These are phyloP conservation scores for Alfaro cultratus DNA, from an alignment of 2,797 vertebrate genomes.

Conservation along the genomic window DNA sequence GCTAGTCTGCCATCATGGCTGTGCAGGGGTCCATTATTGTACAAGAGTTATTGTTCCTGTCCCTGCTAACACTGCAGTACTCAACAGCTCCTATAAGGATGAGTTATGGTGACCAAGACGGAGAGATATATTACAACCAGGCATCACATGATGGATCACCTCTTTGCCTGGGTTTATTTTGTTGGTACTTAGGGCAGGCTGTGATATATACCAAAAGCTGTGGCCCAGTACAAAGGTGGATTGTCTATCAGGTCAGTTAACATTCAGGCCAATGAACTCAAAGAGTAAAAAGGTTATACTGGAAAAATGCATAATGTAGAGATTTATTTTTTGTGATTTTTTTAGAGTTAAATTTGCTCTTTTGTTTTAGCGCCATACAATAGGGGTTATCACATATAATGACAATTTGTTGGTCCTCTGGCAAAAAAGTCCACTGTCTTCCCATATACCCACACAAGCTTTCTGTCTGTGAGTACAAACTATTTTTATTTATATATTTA, in stretches of 20 bases:
- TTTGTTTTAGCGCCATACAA: not conserved
- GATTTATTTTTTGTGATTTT: conserved; percentile 8
- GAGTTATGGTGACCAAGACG: conserved; percentile 74
- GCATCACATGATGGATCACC: conserved; percentile 76
- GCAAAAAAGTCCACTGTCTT: not conserved
- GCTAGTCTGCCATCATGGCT: conserved; percentile 69
- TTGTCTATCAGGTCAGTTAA: conserved; percentile 51
- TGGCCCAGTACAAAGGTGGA: conserved; percentile 50
- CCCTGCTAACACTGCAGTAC: conserved; percentile 70
- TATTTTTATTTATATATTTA: not conserved
- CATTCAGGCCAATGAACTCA: conserved; percentile 44
- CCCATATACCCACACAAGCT: not conserved
- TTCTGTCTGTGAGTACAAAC: not conserved
- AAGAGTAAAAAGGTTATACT: conserved; percentile 6
- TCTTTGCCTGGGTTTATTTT: conserved; percentile 71
- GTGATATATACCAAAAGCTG: conserved; percentile 69
- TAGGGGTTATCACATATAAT: not conserved
- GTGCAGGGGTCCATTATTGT: conserved; percentile 76
- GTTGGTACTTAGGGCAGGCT: conserved; percentile 67
- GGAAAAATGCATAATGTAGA: conserved; percentile 20
- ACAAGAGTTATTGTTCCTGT: conserved; percentile 77
- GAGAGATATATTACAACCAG: conserved; percentile 73
- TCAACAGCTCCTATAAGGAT: conserved; percentile 78
- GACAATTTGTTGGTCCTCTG: not conserved
- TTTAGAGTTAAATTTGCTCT: conserved; percentile 8